phyloP scores from a whole-genome alignment of 2,888 invertebrate species.

The Globia sparganii region DNA sequence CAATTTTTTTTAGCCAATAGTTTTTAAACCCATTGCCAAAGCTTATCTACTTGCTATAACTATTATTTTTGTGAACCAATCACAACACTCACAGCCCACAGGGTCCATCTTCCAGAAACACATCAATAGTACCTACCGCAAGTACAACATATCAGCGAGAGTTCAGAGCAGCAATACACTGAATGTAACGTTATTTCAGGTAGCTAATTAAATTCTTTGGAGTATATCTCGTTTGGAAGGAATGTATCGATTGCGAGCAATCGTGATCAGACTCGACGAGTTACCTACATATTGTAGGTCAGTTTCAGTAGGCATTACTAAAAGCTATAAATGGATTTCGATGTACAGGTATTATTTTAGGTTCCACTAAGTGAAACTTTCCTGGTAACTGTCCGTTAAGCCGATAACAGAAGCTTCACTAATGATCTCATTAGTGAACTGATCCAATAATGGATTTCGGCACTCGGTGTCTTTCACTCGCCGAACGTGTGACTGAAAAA shows the following conservation, averaged over 20 bases:
- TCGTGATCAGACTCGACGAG: slow-evolving; percentile 10
- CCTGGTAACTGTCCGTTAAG: too few species aligned
- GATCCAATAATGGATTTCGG: background rate
- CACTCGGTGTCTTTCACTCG: background rate
- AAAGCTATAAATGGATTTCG: background rate
- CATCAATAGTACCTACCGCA: too few species aligned
- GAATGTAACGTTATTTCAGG: slow-evolving; percentile 14
- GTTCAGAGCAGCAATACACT: background rate
- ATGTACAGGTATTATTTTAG: background rate
- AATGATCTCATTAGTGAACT: background rate
- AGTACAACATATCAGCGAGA: background rate
- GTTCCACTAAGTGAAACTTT: background rate
- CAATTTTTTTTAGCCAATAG: too few species aligned
- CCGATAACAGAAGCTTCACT: background rate
- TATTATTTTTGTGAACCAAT: too few species aligned
- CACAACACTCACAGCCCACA: too few species aligned
- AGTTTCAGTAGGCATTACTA: slow-evolving; percentile 1
- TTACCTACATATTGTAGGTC: background rate
- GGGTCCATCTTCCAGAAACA: too few species aligned
- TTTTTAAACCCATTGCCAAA: too few species aligned
- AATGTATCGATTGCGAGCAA: slow-evolving; percentile 38
- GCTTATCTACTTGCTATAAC: too few species aligned
- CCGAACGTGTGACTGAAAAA: background rate
- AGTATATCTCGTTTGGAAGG: slow-evolving; percentile 13
- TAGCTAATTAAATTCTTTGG: slow-evolving; percentile 35